A percentile compares a stretch with the other conserved stretches of the same genome.
Evolutionary conservation across 2,888 invertebrate species (phyloP).

Genomic region (Ennomos quercinarius): DNA sequence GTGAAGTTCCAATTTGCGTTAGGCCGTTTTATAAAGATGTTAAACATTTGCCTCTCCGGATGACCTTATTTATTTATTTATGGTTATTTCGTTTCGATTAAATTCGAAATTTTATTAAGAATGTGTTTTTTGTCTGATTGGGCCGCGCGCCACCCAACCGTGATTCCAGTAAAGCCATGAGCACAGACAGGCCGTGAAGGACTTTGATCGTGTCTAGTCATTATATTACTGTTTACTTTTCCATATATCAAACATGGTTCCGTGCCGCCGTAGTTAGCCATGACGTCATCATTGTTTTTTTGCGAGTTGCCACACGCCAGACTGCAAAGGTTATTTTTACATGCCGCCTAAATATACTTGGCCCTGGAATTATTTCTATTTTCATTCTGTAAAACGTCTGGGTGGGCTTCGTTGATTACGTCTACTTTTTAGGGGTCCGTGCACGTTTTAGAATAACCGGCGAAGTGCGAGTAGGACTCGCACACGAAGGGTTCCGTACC

Average conservation of each 20-base stretch:
- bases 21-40: no score
- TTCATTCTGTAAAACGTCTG: constrained; percentile 8
- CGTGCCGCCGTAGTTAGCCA: neutral
- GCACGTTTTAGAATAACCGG: neutral
- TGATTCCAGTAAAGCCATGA: no score
- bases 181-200: no score
- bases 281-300: constrained; percentile 34
- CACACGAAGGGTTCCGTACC: no score
- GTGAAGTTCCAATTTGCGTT: no score
- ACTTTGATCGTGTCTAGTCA: neutral
- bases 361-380: constrained; percentile 6
- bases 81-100: no score
- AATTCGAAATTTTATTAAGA: no score
- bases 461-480: no score
- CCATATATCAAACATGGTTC: constrained; percentile 11
- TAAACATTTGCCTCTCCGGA: no score
- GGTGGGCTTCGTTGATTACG: neutral
- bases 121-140: no score
- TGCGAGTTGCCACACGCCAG: constrained; percentile 14
- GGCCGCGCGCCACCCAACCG: no score
- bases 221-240: constrained; percentile 6
- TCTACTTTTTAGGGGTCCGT: neutral
- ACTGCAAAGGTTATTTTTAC: constrained; percentile 13
- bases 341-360: constrained; percentile 30
- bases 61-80: no score